phyloP scores from a whole-genome alignment of 35 echinoderm and acorn worm species.

The Anneissia japonica region DNA sequence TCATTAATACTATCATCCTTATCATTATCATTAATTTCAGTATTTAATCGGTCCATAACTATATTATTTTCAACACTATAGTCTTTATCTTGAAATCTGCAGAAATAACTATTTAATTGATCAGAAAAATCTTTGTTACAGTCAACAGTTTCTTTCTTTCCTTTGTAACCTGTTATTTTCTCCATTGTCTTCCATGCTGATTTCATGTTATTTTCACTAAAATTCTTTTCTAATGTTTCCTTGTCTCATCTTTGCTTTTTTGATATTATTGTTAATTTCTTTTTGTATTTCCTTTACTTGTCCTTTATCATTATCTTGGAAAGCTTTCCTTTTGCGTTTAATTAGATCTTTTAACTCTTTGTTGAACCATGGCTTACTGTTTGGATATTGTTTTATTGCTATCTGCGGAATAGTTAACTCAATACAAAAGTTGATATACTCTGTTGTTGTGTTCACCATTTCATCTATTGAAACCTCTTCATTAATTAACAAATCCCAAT shows the following conservation, averaged over 20 bases:
- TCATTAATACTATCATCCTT: too few species aligned
- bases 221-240: neutral
- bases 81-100: neutral
- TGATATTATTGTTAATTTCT: neutral
- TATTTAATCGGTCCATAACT: too few species aligned
- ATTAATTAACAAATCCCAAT: constrained; percentile 17
- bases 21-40: too few species aligned
- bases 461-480: neutral
- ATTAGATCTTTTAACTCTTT: neutral
- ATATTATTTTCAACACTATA: too few species aligned
- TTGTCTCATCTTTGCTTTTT: constrained; percentile 5
- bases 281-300: too few species aligned
- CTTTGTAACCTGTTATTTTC: neutral
- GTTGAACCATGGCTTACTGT: constrained; percentile 4
- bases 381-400: neutral
- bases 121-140: neutral
- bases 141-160: neutral
- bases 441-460: neutral
- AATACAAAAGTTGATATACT: constrained; percentile 6
- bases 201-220: neutral
- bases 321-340: neutral
- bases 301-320: too few species aligned
- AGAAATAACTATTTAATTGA: constrained; percentile 1
- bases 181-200: constrained; percentile 7
- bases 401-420: neutral